Conservation (phyloP, 2,888 invertebrate genomes). For the Phlogophora meticulosa region DNA sequence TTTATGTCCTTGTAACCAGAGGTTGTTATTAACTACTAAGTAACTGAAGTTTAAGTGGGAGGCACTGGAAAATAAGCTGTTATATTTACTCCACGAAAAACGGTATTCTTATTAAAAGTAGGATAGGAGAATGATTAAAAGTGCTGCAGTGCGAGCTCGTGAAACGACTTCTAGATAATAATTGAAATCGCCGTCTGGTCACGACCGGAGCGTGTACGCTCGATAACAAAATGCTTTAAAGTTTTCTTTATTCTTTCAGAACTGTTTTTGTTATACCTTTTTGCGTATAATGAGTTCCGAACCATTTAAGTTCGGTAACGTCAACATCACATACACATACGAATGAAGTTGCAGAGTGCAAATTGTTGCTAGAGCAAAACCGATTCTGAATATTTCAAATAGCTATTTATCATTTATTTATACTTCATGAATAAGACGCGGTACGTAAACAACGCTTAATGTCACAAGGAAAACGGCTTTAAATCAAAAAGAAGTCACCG, state of each 20-base stretch:
- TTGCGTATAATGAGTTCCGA: too few species aligned
- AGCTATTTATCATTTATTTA: too few species aligned
- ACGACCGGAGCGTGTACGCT: constrained; percentile 84
- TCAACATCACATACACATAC: not conserved
- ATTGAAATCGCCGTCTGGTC: constrained; percentile 90
- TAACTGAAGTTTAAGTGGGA: constrained; percentile 44
- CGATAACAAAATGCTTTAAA: constrained; percentile 64
- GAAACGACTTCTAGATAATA: constrained; percentile 89
- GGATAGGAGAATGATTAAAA: constrained; percentile 86
- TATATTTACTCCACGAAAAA: constrained; percentile 70
- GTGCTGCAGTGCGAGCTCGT: constrained; percentile 81
- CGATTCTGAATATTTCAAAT: too few species aligned
- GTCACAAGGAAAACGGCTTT: too few species aligned
- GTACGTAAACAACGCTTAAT: too few species aligned
- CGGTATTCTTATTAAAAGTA: constrained; percentile 78
- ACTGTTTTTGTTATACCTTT: not conserved
- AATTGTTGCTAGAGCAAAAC: not conserved
- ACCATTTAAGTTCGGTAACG: too few species aligned
- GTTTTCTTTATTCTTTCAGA: constrained; percentile 54
- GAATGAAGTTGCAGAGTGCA: not conserved
- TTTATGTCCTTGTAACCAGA: constrained; percentile 38
- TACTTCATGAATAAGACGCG: too few species aligned
- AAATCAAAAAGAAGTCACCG: too few species aligned
- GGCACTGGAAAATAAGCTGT: constrained; percentile 56
- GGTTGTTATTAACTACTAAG: constrained; percentile 47